Evolutionary conservation across 2,113 vertebrate species (phyloP).

Genomic region (Bungarus multicinctus): DNA sequence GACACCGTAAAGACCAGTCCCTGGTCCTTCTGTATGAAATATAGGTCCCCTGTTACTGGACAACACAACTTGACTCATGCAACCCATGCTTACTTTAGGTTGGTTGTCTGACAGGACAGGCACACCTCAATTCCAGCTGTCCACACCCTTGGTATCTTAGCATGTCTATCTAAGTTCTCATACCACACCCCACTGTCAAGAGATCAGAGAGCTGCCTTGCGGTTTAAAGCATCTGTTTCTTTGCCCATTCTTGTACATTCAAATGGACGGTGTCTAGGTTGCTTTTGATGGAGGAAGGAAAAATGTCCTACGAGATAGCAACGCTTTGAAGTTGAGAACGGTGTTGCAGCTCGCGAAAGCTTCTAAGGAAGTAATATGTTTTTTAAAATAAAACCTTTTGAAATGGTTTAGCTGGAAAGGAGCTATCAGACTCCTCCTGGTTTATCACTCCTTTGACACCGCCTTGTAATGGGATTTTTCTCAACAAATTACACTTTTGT

Average conservation of each 20-base stretch:
- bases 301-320: neutral
- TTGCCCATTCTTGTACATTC: neutral
- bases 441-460: neutral
- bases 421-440: neutral
- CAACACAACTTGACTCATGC: neutral
- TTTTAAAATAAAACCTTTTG: neutral
- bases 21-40: neutral
- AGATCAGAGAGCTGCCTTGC: neutral
- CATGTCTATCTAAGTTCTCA: constrained; percentile 24
- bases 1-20: neutral
- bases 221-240: neutral
- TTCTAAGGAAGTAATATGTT: neutral
- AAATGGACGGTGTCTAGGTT: neutral
- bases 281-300: neutral
- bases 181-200: constrained; percentile 32
- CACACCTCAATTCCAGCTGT: constrained; percentile 38
- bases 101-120: neutral
- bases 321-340: neutral
- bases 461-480: neutral
- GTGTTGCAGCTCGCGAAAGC: neutral
- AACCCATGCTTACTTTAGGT: neutral
- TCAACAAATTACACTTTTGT: neutral
- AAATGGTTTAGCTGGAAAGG: neutral
- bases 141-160: constrained; percentile 27
- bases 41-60: neutral